Evolutionary conservation across 2,113 vertebrate species (phyloP).

Genomic region (Rhegmatorhina hoffmannsi): DNA sequence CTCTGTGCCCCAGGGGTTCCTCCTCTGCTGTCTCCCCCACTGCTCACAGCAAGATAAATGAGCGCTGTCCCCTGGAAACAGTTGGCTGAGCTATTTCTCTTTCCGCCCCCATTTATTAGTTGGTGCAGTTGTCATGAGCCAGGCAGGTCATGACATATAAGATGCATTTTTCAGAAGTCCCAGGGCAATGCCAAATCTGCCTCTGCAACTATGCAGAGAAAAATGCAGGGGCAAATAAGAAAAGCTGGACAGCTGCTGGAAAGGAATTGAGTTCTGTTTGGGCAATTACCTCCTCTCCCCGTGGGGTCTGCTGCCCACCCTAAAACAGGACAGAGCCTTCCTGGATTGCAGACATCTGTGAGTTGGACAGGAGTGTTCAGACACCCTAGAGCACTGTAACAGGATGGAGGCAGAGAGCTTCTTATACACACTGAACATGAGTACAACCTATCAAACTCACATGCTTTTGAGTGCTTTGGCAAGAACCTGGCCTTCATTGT

Average conservation of each 20-base stretch:
- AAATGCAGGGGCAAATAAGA: slow-evolving; percentile 28
- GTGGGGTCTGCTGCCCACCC: background rate
- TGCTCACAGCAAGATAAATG: slow-evolving; percentile 19
- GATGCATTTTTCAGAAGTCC: slow-evolving; percentile 56
- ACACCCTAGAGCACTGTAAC: background rate
- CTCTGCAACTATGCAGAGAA: slow-evolving; percentile 26
- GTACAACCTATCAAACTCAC: background rate
- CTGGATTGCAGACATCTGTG: background rate
- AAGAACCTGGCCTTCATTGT: background rate
- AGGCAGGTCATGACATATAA: slow-evolving; percentile 61
- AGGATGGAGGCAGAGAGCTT: background rate
- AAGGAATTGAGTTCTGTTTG: background rate
- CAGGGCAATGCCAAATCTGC: slow-evolving; percentile 36
- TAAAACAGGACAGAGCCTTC: background rate
- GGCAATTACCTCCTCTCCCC: background rate
- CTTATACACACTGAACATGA: background rate
- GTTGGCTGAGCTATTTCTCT: slow-evolving; percentile 66
- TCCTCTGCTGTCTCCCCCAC: rapidly evolving
- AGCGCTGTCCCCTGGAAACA: slow-evolving; percentile 50
- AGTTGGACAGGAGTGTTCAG: background rate
- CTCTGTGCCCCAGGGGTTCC: background rate
- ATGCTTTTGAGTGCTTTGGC: background rate
- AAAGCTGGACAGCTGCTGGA: slow-evolving; percentile 22
- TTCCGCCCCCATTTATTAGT: slow-evolving; percentile 45
- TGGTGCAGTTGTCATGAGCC: slow-evolving; percentile 50